phyloP scores from a whole-genome alignment of 2,888 invertebrate species.

The Microctonus aethiopoides region DNA sequence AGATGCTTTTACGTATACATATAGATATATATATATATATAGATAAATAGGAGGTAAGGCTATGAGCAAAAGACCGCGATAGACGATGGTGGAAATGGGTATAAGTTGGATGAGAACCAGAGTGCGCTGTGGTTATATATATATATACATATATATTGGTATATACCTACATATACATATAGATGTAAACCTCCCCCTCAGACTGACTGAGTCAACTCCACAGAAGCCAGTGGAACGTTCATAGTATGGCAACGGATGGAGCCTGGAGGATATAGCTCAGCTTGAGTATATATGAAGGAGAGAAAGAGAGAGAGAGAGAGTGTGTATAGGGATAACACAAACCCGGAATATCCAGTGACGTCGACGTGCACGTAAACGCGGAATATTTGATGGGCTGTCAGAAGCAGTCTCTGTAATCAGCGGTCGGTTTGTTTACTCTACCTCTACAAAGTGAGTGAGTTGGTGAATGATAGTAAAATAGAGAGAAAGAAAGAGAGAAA shows the following conservation, averaged over 20 bases:
- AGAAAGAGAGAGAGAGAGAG: conserved; percentile 29
- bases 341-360: conserved; percentile 61
- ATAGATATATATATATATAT: no score
- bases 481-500: neutral
- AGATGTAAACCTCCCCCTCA: conserved; percentile 53
- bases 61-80: conserved; percentile 26
- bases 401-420: conserved; percentile 66
- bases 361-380: conserved; percentile 63
- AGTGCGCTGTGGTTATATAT: conserved; percentile 43
- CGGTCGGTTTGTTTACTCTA: conserved; percentile 65
- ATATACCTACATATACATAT: no score
- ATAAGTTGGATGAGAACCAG: conserved; percentile 51
- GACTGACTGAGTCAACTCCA: conserved; percentile 49
- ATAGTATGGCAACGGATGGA: conserved; percentile 23
- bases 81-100: conserved; percentile 39
- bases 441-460: conserved; percentile 47
- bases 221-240: conserved; percentile 44
- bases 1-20: conserved; percentile 8
- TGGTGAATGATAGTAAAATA: neutral
- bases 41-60: conserved; percentile 27
- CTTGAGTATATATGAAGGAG: conserved; percentile 8
- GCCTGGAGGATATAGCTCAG: conserved; percentile 32
- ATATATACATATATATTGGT: no score
- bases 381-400: conserved; percentile 66
- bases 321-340: conserved; percentile 53